Evolutionary conservation across 2,888 invertebrate species (phyloP).

Genomic region (Magallana nippona): DNA sequence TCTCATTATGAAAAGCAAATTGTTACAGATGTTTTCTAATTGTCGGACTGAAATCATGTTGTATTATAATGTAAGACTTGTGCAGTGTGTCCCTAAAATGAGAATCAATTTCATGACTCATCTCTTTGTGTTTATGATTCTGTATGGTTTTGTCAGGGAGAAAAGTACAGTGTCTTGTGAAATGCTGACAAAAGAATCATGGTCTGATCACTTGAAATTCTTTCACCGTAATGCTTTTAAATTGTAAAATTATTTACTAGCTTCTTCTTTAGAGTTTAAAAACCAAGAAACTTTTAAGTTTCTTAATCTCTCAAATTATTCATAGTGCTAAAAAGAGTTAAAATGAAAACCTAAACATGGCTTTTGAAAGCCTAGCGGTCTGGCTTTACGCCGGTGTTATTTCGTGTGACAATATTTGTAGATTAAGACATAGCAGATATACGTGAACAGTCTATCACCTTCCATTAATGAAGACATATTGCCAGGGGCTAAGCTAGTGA

Average conservation of each 20-base stretch:
- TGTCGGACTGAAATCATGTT: background rate
- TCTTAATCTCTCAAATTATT: slow-evolving; percentile 16
- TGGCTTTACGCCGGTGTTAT: background rate
- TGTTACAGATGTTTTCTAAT: background rate
- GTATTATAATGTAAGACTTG: background rate
- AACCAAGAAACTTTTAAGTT: background rate
- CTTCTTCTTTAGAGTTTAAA: background rate
- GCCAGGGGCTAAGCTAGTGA: background rate
- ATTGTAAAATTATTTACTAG: background rate
- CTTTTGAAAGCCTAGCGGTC: background rate
- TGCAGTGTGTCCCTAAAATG: background rate
- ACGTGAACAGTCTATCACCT: background rate
- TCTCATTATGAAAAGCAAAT: background rate
- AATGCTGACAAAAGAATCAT: background rate
- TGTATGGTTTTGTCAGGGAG: background rate
- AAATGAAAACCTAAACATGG: background rate
- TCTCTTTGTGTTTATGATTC: background rate
- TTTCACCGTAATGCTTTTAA: background rate
- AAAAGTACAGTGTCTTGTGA: background rate
- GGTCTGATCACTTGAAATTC: background rate
- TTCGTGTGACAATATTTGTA: slow-evolving; percentile 30
- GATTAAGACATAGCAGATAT: background rate
- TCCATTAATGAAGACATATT: slow-evolving; percentile 24
- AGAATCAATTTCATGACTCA: slow-evolving; percentile 10
- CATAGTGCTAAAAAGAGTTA: background rate